Evolutionary conservation across 2,797 vertebrate species (phyloP).

Genomic region (Streptopelia turtur): DNA sequence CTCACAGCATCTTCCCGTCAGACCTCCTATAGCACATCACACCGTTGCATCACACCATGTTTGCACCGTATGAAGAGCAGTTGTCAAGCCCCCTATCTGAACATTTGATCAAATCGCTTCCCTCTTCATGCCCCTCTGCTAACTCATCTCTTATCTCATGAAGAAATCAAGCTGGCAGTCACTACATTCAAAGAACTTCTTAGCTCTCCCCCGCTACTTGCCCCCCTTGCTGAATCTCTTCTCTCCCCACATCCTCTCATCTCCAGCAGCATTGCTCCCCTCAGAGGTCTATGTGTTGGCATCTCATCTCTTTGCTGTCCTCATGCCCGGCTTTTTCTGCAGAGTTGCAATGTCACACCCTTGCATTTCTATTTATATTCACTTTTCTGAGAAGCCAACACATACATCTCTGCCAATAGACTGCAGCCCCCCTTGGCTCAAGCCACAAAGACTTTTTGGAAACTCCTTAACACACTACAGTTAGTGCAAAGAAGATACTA

Average conservation of each 20-base stretch:
- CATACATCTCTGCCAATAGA: background rate
- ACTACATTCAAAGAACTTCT: background rate
- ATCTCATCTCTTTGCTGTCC: background rate
- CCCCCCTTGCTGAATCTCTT: background rate
- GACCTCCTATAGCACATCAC: background rate
- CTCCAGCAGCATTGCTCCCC: background rate
- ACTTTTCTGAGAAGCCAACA: background rate
- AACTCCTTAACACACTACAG: background rate
- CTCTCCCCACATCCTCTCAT: constrained; percentile 20
- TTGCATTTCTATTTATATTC: constrained; percentile 18
- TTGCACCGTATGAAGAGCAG: background rate
- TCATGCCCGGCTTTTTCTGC: background rate
- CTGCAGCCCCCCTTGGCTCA: background rate
- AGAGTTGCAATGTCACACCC: background rate
- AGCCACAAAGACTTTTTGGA: background rate
- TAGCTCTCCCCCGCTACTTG: background rate
- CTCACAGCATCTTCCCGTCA: background rate
- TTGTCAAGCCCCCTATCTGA: background rate
- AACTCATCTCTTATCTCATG: background rate
- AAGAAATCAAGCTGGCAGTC: constrained; percentile 11
- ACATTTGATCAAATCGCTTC: background rate
- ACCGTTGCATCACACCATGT: fast-evolving
- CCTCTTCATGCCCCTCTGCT: background rate
- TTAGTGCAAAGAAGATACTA: background rate
- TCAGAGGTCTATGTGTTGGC: background rate